Base-by-base conservation (phyloP, 2,113 vertebrate species). In the Hippocampus zosterae region DNA sequence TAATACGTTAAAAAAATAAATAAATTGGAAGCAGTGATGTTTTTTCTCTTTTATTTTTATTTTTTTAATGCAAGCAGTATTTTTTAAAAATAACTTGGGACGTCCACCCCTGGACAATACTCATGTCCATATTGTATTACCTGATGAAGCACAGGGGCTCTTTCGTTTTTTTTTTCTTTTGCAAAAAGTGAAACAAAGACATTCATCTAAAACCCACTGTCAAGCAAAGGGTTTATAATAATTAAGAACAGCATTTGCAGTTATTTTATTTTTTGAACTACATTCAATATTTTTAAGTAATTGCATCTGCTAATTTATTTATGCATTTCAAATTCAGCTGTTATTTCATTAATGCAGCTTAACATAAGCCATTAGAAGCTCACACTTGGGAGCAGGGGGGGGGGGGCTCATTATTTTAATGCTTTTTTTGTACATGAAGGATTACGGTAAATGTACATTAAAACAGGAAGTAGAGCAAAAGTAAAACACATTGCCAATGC, bases 391-490 rank as follows among this genome's bases (percentile, higher is more conserved):
- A 19, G 33, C 33, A 33, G 33, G 33, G 33, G 5, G 5, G 0
- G 33, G 33, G 40, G 50, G 27, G 76, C 72, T 89, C 85, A 84
- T 90, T 83, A 87, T 76, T 66, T 74, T 83, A 82, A 85, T 66
- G 70, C 73, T 80, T 82, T 50, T 50, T 87, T 18, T 33, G 67
- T 83, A 71, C 73, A 69, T 69, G 55, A 76, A 72, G 11, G 85
- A 68, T 91, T 85, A 71, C 71, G 74, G 65, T 61, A 89, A 89
- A 87, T 87, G 81, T 74, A 84, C 82, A 90, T 90, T 85, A 87
- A 90, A 83, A 87, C 74, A 84, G 83, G 84, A 90, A 90, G 85
- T 88, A 75, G 83, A 90, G 88, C 82, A 80, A 78, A 88, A 59
- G 59, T 85, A 81, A 88, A 79, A 82, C 59, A 84, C 88, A 87